Base-by-base conservation (phyloP, 2,113 vertebrate genomes). In the Plectropomus leopardus region DNA sequence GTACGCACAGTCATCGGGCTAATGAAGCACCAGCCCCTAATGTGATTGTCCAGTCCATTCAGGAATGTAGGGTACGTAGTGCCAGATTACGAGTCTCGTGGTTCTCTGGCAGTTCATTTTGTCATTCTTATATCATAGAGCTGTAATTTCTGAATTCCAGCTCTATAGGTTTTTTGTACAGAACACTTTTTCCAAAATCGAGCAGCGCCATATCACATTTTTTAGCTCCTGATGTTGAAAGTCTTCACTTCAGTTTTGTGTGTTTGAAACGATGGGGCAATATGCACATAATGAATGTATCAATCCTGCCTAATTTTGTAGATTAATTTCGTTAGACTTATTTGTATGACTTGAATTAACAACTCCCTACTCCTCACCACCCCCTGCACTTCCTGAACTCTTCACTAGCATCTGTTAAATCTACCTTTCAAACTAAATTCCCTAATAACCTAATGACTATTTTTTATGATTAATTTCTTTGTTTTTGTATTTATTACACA, bases 251-350 rank as follows among this genome's bases (percentile, higher is more conserved):
- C 17, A 19, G 76, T 85, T 73, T 84, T 72, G 65, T 92, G 28
- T 48, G 45, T 83, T 88, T 81, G 6, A 67, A 79, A 76, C 36
- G 57, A 77, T 68, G 80, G 89, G 36, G 84, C 78, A 90, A 87
- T 81, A 89, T 84, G 92, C 93, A 94, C 91, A 92, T 84, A 80
- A 90, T 93, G 94, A 95, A 95, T 95, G 95, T 95, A 95, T 92
- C 79, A 57, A 84, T 93, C 87, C 88, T 93, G 89, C 86, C 87
- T 94, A 65, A 89, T 92, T n/a, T 90, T 90, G 55, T 87, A 64
- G 67, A 74, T 88, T 87, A 32, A 83, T 91, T 65, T 79, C 30
- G 80, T 79, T 19, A 69, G 70, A 64, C 50, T 84, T 1, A 82
- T 90, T 85, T 85, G n/a, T 90, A 61, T n/a, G 54, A 72, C 21